Conservation (phyloP, 2,113 vertebrate genomes). For the Serilophus lunatus region DNA sequence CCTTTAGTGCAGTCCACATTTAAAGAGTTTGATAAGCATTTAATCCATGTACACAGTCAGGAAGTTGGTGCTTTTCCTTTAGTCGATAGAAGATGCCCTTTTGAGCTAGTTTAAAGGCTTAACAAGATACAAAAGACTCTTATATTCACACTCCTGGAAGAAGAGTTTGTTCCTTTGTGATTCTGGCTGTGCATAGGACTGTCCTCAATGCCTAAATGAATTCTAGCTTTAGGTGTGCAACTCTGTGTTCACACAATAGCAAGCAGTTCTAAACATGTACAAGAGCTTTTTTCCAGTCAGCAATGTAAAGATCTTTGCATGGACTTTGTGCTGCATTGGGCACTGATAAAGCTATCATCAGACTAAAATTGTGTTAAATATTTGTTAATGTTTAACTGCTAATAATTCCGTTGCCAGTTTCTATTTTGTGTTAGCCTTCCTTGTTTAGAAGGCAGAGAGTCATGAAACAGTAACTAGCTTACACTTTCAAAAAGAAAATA, state of each 20-base stretch:
- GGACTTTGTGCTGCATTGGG: conserved; percentile 16
- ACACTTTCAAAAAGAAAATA: background rate
- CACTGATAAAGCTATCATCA: background rate
- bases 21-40: background rate
- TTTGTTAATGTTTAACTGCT: conserved; percentile 29
- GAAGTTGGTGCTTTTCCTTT: background rate
- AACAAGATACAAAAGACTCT: background rate
- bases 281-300: background rate
- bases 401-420: background rate
- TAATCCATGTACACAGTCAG: background rate
- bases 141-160: background rate
- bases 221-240: background rate
- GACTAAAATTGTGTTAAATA: background rate
- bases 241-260: background rate
- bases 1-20: background rate
- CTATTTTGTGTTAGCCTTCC: background rate
- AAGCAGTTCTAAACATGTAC: background rate
- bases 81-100: accelerated
- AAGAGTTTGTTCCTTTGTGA: background rate
- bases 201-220: background rate
- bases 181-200: background rate
- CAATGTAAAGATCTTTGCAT: background rate
- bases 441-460: background rate
- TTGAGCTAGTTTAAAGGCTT: background rate
- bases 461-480: background rate